phyloP scores from a whole-genome alignment of 2,888 invertebrate species.

The Priocnemis perturbator region DNA sequence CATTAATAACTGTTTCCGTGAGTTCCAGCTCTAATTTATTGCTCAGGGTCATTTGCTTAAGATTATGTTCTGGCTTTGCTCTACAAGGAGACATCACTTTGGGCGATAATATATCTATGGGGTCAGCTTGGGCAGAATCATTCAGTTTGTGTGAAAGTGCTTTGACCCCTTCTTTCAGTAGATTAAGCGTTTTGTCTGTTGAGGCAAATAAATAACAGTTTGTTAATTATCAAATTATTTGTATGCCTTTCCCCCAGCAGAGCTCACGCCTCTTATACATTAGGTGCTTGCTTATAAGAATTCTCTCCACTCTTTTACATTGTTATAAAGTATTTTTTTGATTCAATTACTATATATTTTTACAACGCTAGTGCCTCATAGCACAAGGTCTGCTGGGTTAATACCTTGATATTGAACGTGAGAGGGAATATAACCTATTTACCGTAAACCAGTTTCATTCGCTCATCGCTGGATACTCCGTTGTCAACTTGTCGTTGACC shows the following conservation, averaged over 20 bases:
- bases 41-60: constrained; percentile 63
- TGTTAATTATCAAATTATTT: constrained; percentile 4
- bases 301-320: no score
- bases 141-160: constrained; percentile 47
- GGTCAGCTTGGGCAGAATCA: constrained; percentile 31
- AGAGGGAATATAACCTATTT: constrained; percentile 48
- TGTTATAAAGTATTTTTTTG: no score
- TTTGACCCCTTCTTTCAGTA: constrained; percentile 62
- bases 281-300: no score
- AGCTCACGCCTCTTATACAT: no score
- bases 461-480: constrained; percentile 59
- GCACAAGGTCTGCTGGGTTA: no score
- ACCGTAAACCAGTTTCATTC: constrained; percentile 68
- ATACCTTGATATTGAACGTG: background rate
- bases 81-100: constrained; percentile 16
- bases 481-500: constrained; percentile 61
- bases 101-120: constrained; percentile 23
- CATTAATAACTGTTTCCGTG: constrained; percentile 50
- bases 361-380: no score
- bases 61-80: constrained; percentile 28
- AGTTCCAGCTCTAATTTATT: constrained; percentile 55
- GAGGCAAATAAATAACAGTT: constrained; percentile 2
- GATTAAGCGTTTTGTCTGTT: constrained; percentile 59
- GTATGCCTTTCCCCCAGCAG: no score
- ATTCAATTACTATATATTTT: no score